Conservation (phyloP, 2,888 invertebrate genomes). For the Muscina levida region DNA sequence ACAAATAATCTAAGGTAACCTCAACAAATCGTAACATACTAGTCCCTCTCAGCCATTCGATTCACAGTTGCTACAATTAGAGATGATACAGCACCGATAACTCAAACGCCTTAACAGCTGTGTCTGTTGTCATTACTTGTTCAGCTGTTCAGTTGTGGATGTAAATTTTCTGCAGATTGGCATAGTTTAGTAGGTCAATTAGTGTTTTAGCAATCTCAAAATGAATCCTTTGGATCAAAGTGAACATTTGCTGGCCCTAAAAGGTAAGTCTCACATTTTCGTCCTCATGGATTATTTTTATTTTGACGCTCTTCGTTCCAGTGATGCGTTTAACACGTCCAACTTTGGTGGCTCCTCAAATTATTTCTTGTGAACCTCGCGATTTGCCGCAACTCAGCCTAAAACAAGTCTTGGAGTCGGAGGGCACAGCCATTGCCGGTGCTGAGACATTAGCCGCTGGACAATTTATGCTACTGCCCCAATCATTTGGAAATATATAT, state of each 20-base stretch:
- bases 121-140: no score
- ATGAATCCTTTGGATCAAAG: conserved; percentile 76
- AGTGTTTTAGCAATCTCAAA: no score
- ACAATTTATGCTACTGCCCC: conserved; percentile 94
- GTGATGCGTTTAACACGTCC: conserved; percentile 98
- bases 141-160: no score
- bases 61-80: no score
- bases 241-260: conserved; percentile 77
- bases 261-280: conserved; percentile 71
- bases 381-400: conserved; percentile 92
- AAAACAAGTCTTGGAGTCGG: conserved; percentile 87
- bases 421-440: conserved; percentile 90
- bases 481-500: conserved; percentile 98
- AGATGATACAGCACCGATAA: no score
- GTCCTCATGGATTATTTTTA: not conserved
- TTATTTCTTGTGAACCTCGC: conserved; percentile 91
- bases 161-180: no score
- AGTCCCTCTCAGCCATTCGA: no score
- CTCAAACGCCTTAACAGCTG: no score
- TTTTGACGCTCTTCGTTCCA: conserved; percentile 69
- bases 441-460: conserved; percentile 89
- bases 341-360: conserved; percentile 89
- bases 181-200: no score
- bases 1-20: no score
- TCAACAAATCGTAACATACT: no score